A percentile compares a stretch with the other conserved stretches of the same genome.
phyloP scores from a whole-genome alignment of 2,888 invertebrate genomes.

The Drosophila paucipuncta region DNA sequence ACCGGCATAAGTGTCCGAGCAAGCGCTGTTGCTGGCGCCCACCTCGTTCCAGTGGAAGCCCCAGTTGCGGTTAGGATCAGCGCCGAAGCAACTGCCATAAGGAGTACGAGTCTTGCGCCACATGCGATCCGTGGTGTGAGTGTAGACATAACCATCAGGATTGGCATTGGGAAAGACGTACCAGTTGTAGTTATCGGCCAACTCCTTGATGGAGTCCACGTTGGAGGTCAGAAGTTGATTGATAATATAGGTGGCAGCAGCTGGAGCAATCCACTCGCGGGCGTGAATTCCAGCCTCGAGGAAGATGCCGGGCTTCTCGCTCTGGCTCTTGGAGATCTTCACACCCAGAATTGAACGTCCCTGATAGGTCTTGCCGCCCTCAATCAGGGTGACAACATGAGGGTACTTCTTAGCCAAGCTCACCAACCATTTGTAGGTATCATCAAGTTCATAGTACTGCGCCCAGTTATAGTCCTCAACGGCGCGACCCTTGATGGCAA shows the following conservation, averaged over 20 bases:
- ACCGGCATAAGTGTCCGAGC: conserved; percentile 89
- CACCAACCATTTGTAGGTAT: conserved; percentile 88
- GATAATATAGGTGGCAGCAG: conserved; percentile 88
- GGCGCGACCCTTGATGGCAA: conserved; percentile 58
- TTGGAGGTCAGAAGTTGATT: conserved; percentile 88
- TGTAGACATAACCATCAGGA: conserved; percentile 91
- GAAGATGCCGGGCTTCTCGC: conserved; percentile 87
- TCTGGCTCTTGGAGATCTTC: conserved; percentile 86
- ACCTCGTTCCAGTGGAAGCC: conserved; percentile 88
- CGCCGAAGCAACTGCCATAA: conserved; percentile 87
- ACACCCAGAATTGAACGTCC: conserved; percentile 88
- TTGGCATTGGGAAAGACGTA: conserved; percentile 91
- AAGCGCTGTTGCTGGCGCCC: conserved; percentile 87
- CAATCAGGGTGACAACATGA: conserved; percentile 86
- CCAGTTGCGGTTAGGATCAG: conserved; percentile 93
- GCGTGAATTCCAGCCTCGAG: conserved; percentile 89
- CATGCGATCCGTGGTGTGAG: conserved; percentile 86
- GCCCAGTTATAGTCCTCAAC: conserved; percentile 75
- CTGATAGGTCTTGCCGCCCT: conserved; percentile 87
- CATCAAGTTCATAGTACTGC: conserved; percentile 79
- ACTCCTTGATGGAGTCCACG: conserved; percentile 83
- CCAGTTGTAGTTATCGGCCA: conserved; percentile 89
- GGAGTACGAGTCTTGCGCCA: conserved; percentile 89
- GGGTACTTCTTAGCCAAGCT: conserved; percentile 86
- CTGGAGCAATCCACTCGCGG: conserved; percentile 91